Evolutionary conservation across 2,797 vertebrate species (phyloP).

Genomic region (Cyprinella venusta): DNA sequence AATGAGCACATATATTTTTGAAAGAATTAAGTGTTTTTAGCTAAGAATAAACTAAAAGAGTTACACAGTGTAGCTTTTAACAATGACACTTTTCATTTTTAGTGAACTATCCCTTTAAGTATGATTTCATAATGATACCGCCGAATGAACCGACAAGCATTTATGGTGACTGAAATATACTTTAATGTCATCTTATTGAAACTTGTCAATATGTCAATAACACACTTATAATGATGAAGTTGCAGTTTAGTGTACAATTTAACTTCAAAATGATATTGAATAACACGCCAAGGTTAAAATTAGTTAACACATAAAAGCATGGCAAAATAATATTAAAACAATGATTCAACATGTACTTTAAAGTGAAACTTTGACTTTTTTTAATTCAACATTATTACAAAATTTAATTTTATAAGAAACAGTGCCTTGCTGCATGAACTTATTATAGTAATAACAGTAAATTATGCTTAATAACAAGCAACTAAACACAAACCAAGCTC

Average conservation of each 20-base stretch:
- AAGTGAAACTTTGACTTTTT: neutral
- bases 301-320: neutral
- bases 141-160: neutral
- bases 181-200: neutral
- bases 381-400: neutral
- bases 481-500: too few relatives aligned
- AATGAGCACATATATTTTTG: too few relatives aligned
- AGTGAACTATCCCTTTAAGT: neutral
- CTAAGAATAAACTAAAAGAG: too few relatives aligned
- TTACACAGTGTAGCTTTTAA: too few relatives aligned
- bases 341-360: neutral
- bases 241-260: neutral
- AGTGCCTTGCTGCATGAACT: neutral
- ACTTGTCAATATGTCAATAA: neutral
- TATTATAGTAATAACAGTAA: neutral
- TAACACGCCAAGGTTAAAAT: neutral
- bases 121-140: neutral
- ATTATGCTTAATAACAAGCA: too few relatives aligned
- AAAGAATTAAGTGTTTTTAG: too few relatives aligned
- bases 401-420: neutral
- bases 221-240: neutral
- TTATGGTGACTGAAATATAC: neutral
- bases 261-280: neutral
- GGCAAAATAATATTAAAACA: neutral
- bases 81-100: too few relatives aligned